Evolutionary conservation across 2,888 invertebrate species (phyloP).

Genomic region (Caenorhabditis japonica): DNA sequence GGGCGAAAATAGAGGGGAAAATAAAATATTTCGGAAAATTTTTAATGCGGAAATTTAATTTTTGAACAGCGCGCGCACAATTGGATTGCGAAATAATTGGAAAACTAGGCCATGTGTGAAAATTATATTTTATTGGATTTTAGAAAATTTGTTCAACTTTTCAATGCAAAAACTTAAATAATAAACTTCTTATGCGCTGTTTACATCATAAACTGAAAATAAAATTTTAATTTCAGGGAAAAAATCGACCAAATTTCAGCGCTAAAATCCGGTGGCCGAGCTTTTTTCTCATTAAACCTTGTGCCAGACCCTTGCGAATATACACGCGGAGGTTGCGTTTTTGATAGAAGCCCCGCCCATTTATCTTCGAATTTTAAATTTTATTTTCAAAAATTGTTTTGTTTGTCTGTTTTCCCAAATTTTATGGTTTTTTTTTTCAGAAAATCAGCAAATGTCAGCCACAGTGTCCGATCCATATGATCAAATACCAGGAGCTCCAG

Average conservation of each 20-base stretch:
- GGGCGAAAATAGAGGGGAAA: too few species aligned
- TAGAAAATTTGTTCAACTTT: too few species aligned
- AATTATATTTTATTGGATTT: not conserved
- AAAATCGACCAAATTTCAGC: too few species aligned
- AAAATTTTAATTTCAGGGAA: too few species aligned
- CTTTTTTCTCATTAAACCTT: not conserved
- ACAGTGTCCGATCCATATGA: conserved; percentile 45
- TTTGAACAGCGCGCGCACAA: not conserved
- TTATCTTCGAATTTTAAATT: conserved; percentile 5
- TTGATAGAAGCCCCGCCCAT: conserved; percentile 13
- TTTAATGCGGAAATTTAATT: too few species aligned
- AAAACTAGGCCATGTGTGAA: not conserved
- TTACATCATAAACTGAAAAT: too few species aligned
- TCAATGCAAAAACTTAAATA: too few species aligned
- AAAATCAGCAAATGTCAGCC: conserved; percentile 26
- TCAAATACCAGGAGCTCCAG: conserved; percentile 41
- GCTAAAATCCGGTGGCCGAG: too few species aligned
- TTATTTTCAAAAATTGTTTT: not conserved
- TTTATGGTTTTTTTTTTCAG: not conserved
- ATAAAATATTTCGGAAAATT: conserved; percentile 5
- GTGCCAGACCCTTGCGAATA: conserved; percentile 11
- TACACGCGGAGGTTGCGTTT: conserved; percentile 23
- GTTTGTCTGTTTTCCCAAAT: not conserved
- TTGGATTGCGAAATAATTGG: too few species aligned
- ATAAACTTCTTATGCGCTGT: too few species aligned